Conservation (phyloP, 2,888 invertebrate species). For the Amphimallon solstitiale region DNA sequence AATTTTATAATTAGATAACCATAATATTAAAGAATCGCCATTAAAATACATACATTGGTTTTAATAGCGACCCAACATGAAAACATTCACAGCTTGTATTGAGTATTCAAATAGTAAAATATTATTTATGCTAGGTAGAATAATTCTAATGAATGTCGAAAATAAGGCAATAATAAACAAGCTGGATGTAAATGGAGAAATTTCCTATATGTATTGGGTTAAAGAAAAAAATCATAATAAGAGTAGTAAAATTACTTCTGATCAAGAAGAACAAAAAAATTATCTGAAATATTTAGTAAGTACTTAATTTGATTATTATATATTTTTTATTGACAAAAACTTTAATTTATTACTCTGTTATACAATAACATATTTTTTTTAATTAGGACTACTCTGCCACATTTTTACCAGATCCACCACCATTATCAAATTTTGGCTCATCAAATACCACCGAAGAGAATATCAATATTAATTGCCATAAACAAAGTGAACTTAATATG, state of each 20-base stretch:
- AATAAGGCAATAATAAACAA: slow-evolving; percentile 82
- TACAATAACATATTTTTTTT: slow-evolving; percentile 13
- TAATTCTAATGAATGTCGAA: slow-evolving; percentile 84
- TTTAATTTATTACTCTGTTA: background rate
- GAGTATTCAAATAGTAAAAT: background rate
- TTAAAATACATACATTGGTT: too few relatives aligned
- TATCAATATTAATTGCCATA: slow-evolving; percentile 61
- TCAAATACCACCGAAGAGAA: slow-evolving; percentile 23
- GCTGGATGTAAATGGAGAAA: slow-evolving; percentile 69
- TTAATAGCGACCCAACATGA: too few relatives aligned
- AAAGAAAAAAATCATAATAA: slow-evolving; percentile 55
- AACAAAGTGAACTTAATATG: slow-evolving; percentile 75
- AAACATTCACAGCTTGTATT: background rate
- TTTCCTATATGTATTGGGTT: slow-evolving; percentile 80
- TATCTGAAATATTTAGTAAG: slow-evolving; percentile 57
- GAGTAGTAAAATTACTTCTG: slow-evolving; percentile 41
- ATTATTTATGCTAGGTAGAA: slow-evolving; percentile 66
- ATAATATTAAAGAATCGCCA: too few relatives aligned
- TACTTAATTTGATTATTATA: slow-evolving; percentile 1
- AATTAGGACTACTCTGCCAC: slow-evolving; percentile 59
- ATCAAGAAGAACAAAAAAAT: slow-evolving; percentile 51
- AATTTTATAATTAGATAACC: too few relatives aligned
- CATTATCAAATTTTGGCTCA: slow-evolving; percentile 61
- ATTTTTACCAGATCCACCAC: slow-evolving; percentile 64
- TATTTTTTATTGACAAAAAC: background rate